A percentile compares a stretch with the other conserved stretches of the same genome.
These are phyloP conservation scores for Gambusia yucatana DNA, from an alignment of 2,797 vertebrate genomes.

Conservation along the genomic window DNA sequence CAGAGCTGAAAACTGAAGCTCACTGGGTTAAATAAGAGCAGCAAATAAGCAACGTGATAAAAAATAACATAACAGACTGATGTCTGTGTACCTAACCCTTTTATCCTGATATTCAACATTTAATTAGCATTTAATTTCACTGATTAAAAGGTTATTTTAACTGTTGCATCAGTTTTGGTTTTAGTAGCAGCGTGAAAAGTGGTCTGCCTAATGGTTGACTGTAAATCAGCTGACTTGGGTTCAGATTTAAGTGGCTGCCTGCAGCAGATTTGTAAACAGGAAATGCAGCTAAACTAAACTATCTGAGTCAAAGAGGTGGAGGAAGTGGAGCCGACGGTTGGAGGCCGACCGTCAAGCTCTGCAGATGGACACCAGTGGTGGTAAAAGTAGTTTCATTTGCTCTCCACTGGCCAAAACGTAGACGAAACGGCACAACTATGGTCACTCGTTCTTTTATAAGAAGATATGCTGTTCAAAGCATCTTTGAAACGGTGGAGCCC, in stretches of 20 bases:
- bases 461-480: background rate
- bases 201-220: background rate
- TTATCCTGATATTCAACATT: background rate
- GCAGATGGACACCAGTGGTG: too few species aligned
- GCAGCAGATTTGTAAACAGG: constrained; percentile 53
- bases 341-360: background rate
- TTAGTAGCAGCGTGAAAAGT: background rate
- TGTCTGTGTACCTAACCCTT: background rate
- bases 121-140: background rate
- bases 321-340: constrained; percentile 1
- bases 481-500: background rate
- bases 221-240: constrained; percentile 17
- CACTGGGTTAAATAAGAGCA: background rate
- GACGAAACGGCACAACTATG: background rate
- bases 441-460: background rate
- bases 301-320: background rate
- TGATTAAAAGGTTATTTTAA: background rate
- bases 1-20: background rate
- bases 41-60: background rate
- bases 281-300: constrained; percentile 36
- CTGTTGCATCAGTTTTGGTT: background rate
- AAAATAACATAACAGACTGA: background rate
- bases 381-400: background rate
- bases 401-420: background rate
- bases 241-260: background rate